phyloP scores from a whole-genome alignment of 2,113 vertebrate species.

The Cephalophus harveyi region DNA sequence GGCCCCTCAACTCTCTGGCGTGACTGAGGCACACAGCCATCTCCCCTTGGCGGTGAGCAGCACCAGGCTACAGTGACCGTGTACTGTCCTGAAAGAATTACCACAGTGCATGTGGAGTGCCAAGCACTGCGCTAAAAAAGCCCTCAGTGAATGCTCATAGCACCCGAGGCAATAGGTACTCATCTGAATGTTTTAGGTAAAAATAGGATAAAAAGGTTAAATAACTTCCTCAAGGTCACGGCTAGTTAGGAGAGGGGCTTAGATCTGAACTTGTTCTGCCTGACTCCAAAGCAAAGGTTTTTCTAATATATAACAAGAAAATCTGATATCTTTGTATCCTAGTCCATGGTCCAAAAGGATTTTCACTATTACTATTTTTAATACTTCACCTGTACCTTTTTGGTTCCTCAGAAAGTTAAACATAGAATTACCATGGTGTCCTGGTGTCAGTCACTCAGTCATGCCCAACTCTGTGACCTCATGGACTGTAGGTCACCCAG shows the following conservation, averaged over 20 bases:
- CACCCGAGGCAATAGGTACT: not conserved
- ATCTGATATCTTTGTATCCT: not conserved
- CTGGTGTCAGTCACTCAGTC: not conserved
- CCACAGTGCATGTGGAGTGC: not conserved
- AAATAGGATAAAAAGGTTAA: not conserved
- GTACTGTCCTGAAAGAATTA: not conserved
- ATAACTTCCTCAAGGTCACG: not conserved
- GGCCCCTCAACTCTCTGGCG: not conserved
- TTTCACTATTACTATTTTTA: constrained; percentile 19
- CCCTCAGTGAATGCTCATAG: not conserved
- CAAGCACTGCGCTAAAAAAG: not conserved
- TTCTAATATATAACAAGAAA: constrained; percentile 3
- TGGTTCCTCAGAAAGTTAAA: constrained; percentile 19
- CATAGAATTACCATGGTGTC: not conserved
- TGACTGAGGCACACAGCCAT: not conserved
- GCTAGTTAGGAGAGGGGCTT: not conserved
- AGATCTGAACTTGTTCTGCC: not conserved
- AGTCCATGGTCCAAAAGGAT: not conserved
- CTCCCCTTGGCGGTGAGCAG: not conserved
- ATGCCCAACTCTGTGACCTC: not conserved
- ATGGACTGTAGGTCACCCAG: not conserved
- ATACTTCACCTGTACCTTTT: not conserved
- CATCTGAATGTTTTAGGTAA: not conserved
- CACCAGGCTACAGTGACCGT: not conserved
- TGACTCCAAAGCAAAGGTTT: not conserved